Conservation (phyloP, 2,113 vertebrate genomes). For the Microcebus ravelobensis region DNA sequence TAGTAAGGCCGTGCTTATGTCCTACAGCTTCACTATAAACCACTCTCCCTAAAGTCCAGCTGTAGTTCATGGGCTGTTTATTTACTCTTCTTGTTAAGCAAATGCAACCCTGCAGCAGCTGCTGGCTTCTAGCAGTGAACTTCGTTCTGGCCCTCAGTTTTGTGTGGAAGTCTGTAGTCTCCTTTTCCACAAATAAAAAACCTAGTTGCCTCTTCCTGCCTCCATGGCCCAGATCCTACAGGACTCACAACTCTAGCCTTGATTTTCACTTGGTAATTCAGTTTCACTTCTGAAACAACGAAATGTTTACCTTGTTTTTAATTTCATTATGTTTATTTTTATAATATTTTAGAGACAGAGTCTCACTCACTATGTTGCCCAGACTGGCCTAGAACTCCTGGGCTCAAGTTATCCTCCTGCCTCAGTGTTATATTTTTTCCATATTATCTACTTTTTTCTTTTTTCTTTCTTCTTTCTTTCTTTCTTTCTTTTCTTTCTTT, state of each 20-base stretch:
- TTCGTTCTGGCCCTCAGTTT: not conserved
- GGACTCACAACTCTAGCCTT: not conserved
- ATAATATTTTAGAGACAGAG: no score
- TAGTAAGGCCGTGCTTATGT: no score
- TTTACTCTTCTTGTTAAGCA: not conserved
- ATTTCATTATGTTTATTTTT: not conserved
- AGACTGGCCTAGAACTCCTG: no score
- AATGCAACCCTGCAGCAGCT: not conserved
- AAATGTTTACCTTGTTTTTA: not conserved
- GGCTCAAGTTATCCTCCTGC: not conserved
- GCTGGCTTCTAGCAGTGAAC: not conserved
- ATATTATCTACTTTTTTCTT: not conserved
- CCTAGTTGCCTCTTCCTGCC: not conserved
- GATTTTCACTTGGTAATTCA: not conserved
- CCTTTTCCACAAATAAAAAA: not conserved
- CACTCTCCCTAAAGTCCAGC: not conserved
- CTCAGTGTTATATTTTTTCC: not conserved
- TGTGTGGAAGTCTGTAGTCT: not conserved
- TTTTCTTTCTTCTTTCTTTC: not conserved
- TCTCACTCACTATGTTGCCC: no score
- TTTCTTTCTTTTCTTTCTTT: not conserved
- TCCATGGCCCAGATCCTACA: not conserved
- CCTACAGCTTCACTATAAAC: not conserved
- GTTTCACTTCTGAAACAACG: not conserved
- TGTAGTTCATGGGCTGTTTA: not conserved